Base-by-base conservation (phyloP, 2,797 vertebrate species). In the Oreochromis grahami region DNA sequence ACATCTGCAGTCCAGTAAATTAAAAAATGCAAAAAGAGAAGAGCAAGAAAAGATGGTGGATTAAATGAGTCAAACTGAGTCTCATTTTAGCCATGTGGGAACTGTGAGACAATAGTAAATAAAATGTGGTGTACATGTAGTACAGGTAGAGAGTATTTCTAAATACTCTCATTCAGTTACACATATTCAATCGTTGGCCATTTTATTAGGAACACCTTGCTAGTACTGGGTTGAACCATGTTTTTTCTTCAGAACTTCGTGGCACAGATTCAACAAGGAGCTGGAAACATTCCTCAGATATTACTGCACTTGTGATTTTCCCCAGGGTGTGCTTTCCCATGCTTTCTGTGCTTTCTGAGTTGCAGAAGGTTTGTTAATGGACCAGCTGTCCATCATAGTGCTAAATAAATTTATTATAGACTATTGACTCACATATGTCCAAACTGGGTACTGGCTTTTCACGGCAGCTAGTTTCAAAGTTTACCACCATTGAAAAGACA, bases 401-500 rank as follows among this genome's bases (percentile, higher is more conserved):
- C 6, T 63, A 38, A 41, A 41, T 11, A 41, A 41, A 41, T 41
- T 11, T 41, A 41, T 2, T 41, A 41, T 41, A 11, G 10, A 41
- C 10, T 41, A 13, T 13, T 26, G 63, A 41, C 13, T 68, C 63
- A 43, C 21, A 68, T 43, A 68, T 2, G 21, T 43, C n/a, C 63
- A 68, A 43, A 68, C 12, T 41, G 36, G 14, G 38, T 56, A 24
- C 38, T 65, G 55, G 38, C 63, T 76, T 84, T 77, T 83, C 38
- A 41, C 43, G 68, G 58, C 77, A 90, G 74, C 77, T 87, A 63
- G 43, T 80, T n/a, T 84, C 53, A 72, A 34, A 77, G 65, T 34
- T 34, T 7, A 36, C 17, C 58, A 63, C 10, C 17, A n/a, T 4
- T 63, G 58, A 63, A 63, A 63, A 63, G 2, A 63, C 8, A 43